A percentile compares a stretch with the other conserved stretches of the same genome.
Evolutionary conservation across 2,113 vertebrate species (phyloP).

Genomic region (Megaceryle torquata): DNA sequence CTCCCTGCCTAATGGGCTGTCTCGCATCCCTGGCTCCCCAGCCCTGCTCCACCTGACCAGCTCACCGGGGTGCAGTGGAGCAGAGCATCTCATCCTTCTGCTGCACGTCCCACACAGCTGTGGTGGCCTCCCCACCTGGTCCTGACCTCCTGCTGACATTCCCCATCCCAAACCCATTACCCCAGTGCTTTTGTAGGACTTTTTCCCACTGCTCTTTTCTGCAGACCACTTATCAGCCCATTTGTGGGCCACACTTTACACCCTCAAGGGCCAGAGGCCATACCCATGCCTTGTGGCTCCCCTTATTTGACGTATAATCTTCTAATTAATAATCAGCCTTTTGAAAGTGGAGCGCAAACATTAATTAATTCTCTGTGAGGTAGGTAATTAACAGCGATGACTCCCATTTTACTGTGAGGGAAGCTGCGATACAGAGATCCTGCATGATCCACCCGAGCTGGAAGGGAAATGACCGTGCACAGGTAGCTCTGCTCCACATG

Average conservation of each 20-base stretch:
- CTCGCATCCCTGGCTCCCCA: neutral
- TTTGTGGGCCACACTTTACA: neutral
- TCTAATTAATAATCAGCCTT: constrained; percentile 61
- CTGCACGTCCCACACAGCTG: accelerated
- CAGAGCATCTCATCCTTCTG: neutral
- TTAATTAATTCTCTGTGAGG: constrained; percentile 55
- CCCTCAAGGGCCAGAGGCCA: neutral
- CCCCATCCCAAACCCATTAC: neutral
- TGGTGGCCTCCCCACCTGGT: neutral
- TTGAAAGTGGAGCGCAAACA: constrained; percentile 50
- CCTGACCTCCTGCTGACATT: neutral
- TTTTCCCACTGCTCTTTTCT: neutral
- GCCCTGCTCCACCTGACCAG: neutral
- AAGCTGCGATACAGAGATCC: neutral
- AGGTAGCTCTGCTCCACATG: neutral
- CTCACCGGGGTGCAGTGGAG: neutral
- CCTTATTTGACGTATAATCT: constrained; percentile 52
- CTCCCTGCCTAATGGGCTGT: neutral
- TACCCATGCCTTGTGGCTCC: constrained; percentile 51
- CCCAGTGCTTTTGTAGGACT: neutral
- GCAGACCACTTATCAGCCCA: neutral
- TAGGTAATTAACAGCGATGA: constrained; percentile 54
- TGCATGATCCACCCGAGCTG: neutral
- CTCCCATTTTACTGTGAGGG: constrained; percentile 46
- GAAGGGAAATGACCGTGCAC: neutral